phyloP scores from a whole-genome alignment of 2,888 invertebrate genomes.

The Nephrocerus scutellatus region DNA sequence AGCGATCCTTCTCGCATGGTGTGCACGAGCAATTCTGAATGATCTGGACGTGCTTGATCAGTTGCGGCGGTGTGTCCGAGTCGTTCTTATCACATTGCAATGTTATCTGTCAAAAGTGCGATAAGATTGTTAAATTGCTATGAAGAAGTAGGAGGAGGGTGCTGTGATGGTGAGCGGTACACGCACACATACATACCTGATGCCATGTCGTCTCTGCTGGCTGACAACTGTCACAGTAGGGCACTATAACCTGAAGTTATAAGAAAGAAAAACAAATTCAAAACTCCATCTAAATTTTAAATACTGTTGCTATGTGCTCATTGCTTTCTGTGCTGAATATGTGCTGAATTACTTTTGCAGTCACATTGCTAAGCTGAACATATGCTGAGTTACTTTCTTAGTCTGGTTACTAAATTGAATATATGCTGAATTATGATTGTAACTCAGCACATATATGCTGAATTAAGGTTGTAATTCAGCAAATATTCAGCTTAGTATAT shows the following conservation, averaged over 20 bases:
- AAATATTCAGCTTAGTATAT: too few relatives aligned
- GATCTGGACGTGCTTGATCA: conserved; percentile 58
- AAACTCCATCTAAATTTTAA: not conserved
- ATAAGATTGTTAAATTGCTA: not conserved
- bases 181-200: conserved; percentile 52
- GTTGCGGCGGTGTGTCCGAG: conserved; percentile 48
- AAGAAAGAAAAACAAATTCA: conserved; percentile 1
- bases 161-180: not conserved
- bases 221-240: conserved; percentile 66
- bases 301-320: too few relatives aligned
- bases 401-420: too few relatives aligned
- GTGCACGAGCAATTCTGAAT: conserved; percentile 62
- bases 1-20: conserved; percentile 51
- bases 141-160: not conserved
- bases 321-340: too few relatives aligned
- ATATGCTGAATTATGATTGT: too few relatives aligned
- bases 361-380: too few relatives aligned
- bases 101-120: conserved; percentile 49
- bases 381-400: too few relatives aligned
- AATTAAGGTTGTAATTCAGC: too few relatives aligned
- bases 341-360: too few relatives aligned
- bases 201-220: conserved; percentile 59
- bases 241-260: conserved; percentile 47
- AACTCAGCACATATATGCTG: too few relatives aligned
- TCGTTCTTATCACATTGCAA: conserved; percentile 53